Base-by-base conservation (phyloP, 1,140 invertebrate genomes). In the Adoxophyes honmai region DNA sequence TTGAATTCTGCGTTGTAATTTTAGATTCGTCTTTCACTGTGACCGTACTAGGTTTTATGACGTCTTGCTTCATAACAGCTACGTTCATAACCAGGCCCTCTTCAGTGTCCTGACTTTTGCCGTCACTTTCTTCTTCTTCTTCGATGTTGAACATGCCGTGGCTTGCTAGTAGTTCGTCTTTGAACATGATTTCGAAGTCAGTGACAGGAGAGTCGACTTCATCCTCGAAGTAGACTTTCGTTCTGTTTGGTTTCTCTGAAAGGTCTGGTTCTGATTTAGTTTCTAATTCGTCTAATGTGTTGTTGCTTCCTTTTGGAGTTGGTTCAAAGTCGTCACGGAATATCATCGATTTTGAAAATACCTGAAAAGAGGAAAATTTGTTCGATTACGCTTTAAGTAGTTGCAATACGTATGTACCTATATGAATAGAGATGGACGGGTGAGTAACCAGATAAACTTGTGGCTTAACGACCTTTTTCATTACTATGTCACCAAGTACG, bases 141-240 rank as follows among this genome's bases (percentile, higher is more conserved):
- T 89, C 89, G 34, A 90, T 90, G 63, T 89, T 89, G 44, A 87
- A 88, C 68, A 90, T 89, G 34, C 83, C 78, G 42, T 85, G 73
- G 33, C 74, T 75, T 0, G 69, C 60, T 13, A 78, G 55, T 1
- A 90, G 76, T 70, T 90, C 89, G 58, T 90, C 89, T 73, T 90
- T 89, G 62, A 90, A 90, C 89, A 90, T 90, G 4, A 90, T 90
- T 74, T 90, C 86, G 44, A 90, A 89, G 63, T 90, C 89, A n/a
- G 89, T 87, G 0, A 89, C 80, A 0, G 86, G 86, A 1, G 79
- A 83, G 21, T 86, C 76, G 0, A 87, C 75, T 71, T 87, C 81
- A 53, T 86, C 79, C 70, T 89, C 86, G 59, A 88, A 88, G 59
- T 86, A 88, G 0, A 88, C 86, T 66, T 86, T 88, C 6, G 84